Base-by-base conservation (phyloP, 92 coral and sea anemone species). In the Diadumene lineata region DNA sequence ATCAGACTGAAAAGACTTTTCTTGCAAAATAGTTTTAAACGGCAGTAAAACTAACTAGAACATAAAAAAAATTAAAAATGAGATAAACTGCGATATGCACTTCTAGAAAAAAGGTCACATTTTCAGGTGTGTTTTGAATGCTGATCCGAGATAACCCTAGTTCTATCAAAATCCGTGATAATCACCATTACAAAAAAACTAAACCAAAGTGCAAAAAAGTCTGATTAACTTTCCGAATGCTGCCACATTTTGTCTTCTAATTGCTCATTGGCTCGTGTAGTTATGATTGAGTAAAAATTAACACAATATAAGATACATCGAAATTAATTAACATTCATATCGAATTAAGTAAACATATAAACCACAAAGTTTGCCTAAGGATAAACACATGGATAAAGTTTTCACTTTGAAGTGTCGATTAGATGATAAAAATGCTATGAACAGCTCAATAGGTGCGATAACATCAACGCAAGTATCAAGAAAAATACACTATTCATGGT, bases 311-410 rank as follows among this genome's bases (percentile, higher is more conserved):
- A 13, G 13, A 13, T 38, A 38, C 48, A 38, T n/a, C n/a, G 17
- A 64, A 1, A n/a, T 66, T 18, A 13, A 43, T 66, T 34, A 13
- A 31, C 7, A 22, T 34, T 19, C 16, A 18, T 66, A 30, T 34
- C 22, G 13, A 18, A 2, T 38, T 1, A 34, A 66, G 33, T 66
- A 66, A 66, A 66, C 51, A 34, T 11, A 18, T 18, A 44, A 66
- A 15, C 17, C 53, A n/a, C 58, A 43, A 72, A 33, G 77, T 57
- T 72, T 56, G 77, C 38, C n/a, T 61, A 31, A 29, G 68, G 68
- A 62, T 62, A 11, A 62, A 62, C 32, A 62, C 7, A 62, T 62
- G 29, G 68, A 26, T 62, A 43, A 28, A 58, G 31, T 62, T 62
- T 62, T 62, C 58, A 13, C 58, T 2, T 53, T 16, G n/a, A 53